Percentiles rank a stretch among this genome's conserved stretches.
Evolutionary conservation across 2,888 invertebrate species (phyloP).

Genomic region (Anodontia alba): DNA sequence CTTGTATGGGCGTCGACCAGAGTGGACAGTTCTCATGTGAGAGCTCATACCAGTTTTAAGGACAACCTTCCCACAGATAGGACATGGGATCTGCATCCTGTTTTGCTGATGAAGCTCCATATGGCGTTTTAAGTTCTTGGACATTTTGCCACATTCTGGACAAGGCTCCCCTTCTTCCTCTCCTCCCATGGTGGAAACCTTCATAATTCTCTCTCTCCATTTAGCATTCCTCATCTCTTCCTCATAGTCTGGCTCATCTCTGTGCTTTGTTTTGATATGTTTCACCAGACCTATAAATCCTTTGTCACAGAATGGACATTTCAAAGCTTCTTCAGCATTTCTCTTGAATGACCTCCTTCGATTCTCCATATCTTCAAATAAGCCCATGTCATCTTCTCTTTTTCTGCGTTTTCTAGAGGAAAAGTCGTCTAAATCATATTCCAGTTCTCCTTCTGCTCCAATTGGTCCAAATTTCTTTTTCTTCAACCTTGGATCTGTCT

Average conservation of each 20-base stretch:
- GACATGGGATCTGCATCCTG: slow-evolving; percentile 81
- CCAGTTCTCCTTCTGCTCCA: slow-evolving; percentile 72
- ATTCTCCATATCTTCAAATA: slow-evolving; percentile 80
- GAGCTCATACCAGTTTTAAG: slow-evolving; percentile 82
- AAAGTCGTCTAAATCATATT: slow-evolving; percentile 71
- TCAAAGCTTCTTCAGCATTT: slow-evolving; percentile 81
- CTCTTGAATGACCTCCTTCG: slow-evolving; percentile 76
- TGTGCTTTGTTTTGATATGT: slow-evolving; percentile 81
- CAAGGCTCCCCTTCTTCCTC: slow-evolving; percentile 79
- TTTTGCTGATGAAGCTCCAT: slow-evolving; percentile 82
- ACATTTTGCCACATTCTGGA: slow-evolving; percentile 80
- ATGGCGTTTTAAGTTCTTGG: slow-evolving; percentile 81
- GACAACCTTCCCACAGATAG: slow-evolving; percentile 81
- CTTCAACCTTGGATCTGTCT: slow-evolving; percentile 80
- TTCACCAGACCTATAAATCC: slow-evolving; percentile 81
- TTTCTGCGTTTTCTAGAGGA: slow-evolving; percentile 61
- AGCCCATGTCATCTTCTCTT: slow-evolving; percentile 74
- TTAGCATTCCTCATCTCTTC: slow-evolving; percentile 82
- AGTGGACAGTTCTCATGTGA: slow-evolving; percentile 82
- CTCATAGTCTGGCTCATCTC: slow-evolving; percentile 80
- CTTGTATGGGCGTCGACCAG: slow-evolving; percentile 81
- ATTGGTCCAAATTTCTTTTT: slow-evolving; percentile 81
- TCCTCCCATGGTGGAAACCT: slow-evolving; percentile 78
- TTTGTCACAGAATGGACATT: slow-evolving; percentile 82
- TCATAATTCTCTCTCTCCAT: slow-evolving; percentile 82